phyloP scores from a whole-genome alignment of 2,888 invertebrate genomes.

The Chaetogeoica ovagalla region DNA sequence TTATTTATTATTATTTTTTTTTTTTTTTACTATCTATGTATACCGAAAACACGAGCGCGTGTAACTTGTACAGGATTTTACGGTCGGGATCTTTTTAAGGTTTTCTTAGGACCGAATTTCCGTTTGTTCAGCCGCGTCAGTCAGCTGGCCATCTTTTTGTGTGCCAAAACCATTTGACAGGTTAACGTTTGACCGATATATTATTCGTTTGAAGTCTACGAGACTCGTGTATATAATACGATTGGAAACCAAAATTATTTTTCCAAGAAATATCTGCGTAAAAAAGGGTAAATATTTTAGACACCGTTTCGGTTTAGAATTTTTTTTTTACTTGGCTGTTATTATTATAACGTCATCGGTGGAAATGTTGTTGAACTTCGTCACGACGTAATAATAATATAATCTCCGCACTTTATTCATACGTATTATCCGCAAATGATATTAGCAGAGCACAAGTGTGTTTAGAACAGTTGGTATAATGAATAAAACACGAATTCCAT shows the following conservation, averaged over 20 bases:
- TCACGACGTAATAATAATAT: too few species aligned
- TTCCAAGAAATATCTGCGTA: not conserved
- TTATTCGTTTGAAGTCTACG: slow-evolving; percentile 34
- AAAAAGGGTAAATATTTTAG: not conserved
- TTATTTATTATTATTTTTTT: too few species aligned
- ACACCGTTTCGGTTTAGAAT: slow-evolving; percentile 1
- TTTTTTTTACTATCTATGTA: not conserved
- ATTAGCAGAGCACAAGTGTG: too few species aligned
- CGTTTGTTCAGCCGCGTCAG: slow-evolving; percentile 10
- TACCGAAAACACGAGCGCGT: not conserved
- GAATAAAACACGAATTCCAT: too few species aligned
- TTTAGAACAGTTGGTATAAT: too few species aligned
- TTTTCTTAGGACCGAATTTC: slow-evolving; percentile 11
- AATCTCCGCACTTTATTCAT: too few species aligned
- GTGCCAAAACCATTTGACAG: slow-evolving; percentile 38
- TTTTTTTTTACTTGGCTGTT: not conserved
- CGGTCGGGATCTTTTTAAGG: not conserved
- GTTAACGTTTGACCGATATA: slow-evolving; percentile 38
- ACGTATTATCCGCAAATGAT: too few species aligned
- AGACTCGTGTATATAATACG: not conserved
- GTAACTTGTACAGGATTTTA: not conserved
- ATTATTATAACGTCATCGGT: not conserved
- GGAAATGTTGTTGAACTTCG: not conserved
- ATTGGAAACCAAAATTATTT: slow-evolving; percentile 28
- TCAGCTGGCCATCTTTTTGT: slow-evolving; percentile 12